These are phyloP conservation scores for Nansenia antarctica DNA, from an alignment of 2,113 vertebrate genomes.

Conservation along the genomic window DNA sequence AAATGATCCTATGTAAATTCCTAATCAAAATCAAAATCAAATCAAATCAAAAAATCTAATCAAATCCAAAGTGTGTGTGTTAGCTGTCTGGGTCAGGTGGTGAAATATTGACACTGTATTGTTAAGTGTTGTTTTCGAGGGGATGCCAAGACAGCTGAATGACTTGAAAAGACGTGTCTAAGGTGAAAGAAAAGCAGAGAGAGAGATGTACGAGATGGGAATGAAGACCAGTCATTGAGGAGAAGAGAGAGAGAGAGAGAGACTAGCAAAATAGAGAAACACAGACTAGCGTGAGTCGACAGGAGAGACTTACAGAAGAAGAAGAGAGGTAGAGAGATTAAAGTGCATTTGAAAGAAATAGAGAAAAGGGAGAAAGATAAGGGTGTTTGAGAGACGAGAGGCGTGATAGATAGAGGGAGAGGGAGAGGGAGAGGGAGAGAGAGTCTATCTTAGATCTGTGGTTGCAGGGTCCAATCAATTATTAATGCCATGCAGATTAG, in stretches of 20 bases:
- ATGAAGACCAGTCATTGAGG: constrained; percentile 27
- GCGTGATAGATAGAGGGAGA: constrained; percentile 44
- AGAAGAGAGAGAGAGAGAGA: constrained; percentile 45
- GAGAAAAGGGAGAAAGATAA: constrained; percentile 12
- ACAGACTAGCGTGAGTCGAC: constrained; percentile 52
- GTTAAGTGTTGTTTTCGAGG: too few relatives aligned
- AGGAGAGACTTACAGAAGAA: constrained; percentile 18
- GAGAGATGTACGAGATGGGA: constrained; percentile 34
- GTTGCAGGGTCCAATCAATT: constrained; percentile 72
- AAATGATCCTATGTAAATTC: too few relatives aligned
- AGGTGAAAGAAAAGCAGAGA: constrained; percentile 49
- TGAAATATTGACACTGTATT: constrained; percentile 50
- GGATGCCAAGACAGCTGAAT: constrained; percentile 51
- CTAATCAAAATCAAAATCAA: too few relatives aligned
- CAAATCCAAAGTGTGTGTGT: too few relatives aligned
- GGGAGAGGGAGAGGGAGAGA: constrained; percentile 42
- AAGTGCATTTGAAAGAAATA: not conserved
- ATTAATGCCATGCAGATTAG: constrained; percentile 80
- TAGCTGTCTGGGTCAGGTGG: constrained; percentile 58
- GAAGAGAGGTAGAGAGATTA: not conserved
- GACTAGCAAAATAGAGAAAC: constrained; percentile 26
- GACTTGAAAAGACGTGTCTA: constrained; percentile 42
- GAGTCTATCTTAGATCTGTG: constrained; percentile 61
- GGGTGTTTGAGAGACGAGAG: constrained; percentile 49
- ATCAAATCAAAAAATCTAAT: too few relatives aligned